These are phyloP conservation scores for Bombus difficillimus DNA, from an alignment of 1,140 invertebrate genomes.

Conservation along the genomic window DNA sequence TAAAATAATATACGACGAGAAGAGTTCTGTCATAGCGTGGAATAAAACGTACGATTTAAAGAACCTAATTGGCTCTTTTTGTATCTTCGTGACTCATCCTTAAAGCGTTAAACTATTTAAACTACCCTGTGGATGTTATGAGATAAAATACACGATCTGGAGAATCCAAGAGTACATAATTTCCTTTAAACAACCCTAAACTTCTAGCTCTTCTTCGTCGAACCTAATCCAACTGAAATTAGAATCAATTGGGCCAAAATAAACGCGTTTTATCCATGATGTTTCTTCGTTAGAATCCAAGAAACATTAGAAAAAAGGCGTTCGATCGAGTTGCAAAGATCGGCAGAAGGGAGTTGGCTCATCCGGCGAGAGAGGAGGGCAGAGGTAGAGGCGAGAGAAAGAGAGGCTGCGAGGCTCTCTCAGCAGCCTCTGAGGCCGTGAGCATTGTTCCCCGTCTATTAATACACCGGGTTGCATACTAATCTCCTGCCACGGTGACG, in stretches of 20 bases:
- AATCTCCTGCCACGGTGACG: slow-evolving; percentile 71
- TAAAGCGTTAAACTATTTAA: not conserved
- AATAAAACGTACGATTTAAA: not conserved
- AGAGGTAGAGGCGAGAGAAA: slow-evolving; percentile 18
- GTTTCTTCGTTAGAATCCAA: not conserved
- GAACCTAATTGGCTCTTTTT: not conserved
- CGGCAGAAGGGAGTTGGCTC: slow-evolving; percentile 38
- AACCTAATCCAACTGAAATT: not conserved
- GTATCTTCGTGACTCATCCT: no score
- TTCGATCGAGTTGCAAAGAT: slow-evolving; percentile 23
- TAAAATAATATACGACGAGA: no score
- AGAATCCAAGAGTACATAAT: not conserved
- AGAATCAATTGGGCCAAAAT: not conserved
- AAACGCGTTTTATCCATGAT: not conserved
- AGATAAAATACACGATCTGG: no score
- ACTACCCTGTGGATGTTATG: not conserved
- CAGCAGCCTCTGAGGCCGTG: slow-evolving; percentile 71
- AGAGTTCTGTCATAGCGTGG: no score
- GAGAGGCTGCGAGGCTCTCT: slow-evolving; percentile 55
- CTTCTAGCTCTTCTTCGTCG: no score
- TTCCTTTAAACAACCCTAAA: no score
- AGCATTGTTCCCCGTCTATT: slow-evolving; percentile 80
- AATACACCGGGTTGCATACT: slow-evolving; percentile 80
- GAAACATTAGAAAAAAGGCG: not conserved
- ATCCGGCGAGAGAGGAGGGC: not conserved